Evolutionary conservation across 2,797 vertebrate genomes (phyloP), one percentile per base, ranked within the genome.

Genomic region (Alauda arvensis): DNA sequence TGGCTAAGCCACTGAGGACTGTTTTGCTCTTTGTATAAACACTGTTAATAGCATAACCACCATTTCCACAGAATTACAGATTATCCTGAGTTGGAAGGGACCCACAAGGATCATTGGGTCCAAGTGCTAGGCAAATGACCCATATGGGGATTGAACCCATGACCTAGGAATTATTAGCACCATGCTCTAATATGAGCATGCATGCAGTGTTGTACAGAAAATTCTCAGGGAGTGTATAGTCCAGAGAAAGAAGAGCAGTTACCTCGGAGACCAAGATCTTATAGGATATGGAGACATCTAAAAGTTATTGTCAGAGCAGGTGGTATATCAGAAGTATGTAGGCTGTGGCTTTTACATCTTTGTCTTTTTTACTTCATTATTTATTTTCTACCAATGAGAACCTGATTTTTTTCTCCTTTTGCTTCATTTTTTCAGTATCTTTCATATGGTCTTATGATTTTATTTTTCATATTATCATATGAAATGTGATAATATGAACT

Each of bases 391-490:
- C 71, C 81, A 82, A 55, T 84, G 18, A 23, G 46, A 89, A 77
- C 43, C 17, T 57, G 57, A 14, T 78, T 40, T 42, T 40, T 42
- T 87, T 82, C 65, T 93, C 17, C 14, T 70, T 87, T 87, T 78
- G 34, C 48, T 79, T 78, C 8, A 34, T 76, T 69, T 89, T 83
- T 77, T 68, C 65, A 71, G 24, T 49, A 69, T 49, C 14, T 87
- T 39, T 94, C 70, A 52, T 91, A 87, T 85, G 87, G 46, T 67
- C 23, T 51, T 59, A 65, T 4, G 34, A 77, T 77, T 87, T 90
- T 68, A 91, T 82, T 90, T 95, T 91, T 91, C 59, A 16, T 89
- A 65, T 79, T 83, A 74, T 76, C 71, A 43, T 90, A 87, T 40
- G 40, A 40, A 40, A 40, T 40, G 40, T 40, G 40, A 16, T 40